These are phyloP conservation scores for Metridium senile DNA, from an alignment of 92 coral and sea anemone genomes.

Conservation along the genomic window DNA sequence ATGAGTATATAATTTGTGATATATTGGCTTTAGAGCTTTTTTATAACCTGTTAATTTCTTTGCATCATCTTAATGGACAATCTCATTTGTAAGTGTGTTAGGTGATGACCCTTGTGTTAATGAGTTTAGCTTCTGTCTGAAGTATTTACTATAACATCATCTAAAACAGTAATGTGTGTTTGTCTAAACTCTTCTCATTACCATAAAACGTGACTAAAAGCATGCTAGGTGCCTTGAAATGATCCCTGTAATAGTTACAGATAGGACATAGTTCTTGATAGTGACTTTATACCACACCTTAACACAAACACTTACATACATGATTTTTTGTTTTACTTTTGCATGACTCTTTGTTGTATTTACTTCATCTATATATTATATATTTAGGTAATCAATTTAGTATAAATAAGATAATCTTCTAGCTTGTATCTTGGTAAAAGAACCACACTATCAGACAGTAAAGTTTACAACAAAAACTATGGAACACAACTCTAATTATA, in stretches of 20 bases:
- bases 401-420: no score
- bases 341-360: no score
- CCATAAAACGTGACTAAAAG: constrained; percentile 17
- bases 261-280: no score
- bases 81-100: constrained; percentile 8
- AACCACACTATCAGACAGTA: no score
- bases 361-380: no score
- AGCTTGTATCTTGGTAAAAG: no score
- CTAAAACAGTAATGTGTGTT: constrained; percentile 5
- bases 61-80: not conserved
- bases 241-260: not conserved
- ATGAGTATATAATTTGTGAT: not conserved
- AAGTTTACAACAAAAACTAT: no score
- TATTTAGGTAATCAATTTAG: no score
- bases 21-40: constrained; percentile 1
- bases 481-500: no score
- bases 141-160: constrained; percentile 2
- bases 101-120: constrained; percentile 13
- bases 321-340: no score
- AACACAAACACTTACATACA: no score
- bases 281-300: no score
- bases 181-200: constrained; percentile 6
- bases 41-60: constrained; percentile 9
- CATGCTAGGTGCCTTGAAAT: not conserved
- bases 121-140: not conserved